Base-by-base conservation (phyloP, 1,140 invertebrate species). In the Drosophila nasuta region DNA sequence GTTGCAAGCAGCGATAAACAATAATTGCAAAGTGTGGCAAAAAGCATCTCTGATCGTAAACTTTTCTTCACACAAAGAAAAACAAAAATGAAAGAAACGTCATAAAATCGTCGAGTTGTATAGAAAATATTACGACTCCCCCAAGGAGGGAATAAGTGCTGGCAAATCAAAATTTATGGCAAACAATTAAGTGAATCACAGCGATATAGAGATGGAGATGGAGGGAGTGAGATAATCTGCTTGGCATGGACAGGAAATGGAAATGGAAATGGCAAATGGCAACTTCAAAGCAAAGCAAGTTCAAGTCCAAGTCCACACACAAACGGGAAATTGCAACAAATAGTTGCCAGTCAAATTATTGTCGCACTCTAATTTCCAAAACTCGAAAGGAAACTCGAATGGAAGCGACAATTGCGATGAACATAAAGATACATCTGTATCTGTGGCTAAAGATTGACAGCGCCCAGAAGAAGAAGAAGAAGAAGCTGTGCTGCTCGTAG, bases 241-340 rank as follows among this genome's bases (percentile, higher is more conserved):
- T 25, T 28, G 17, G n/a, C 51, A 52, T 25, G 51, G 11, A 52
- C 51, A 54, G 51, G 51, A 54, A 54, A 35, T 54, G 52, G n/a
- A 5, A 33, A 25, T 25, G 20, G 20, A 25, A 25, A 25, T 25
- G 20, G 20, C 17, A 25, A 25, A 25, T 25, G 10, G 1, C 43
- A 45, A 45, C 11, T 45, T 45, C 43, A 45, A 45, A 5, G n/a
- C 43, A 11, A n/a, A 4, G 43, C 43, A 6, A 25, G 20, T 25
- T 25, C 20, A 54, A 35, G n/a, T 15, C 48, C 43, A 46, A 45
- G 43, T 20, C 48, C 15, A 33, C 28, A 52, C 20, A 10, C 52
- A 56, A 56, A 54, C 51, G 30, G 51, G 51, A 54, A 54, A 54
- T 54, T 15, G 51, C 54, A 41, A 20, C 33, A 41, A 57, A 57